Base-by-base conservation (phyloP, 2,888 invertebrate species). In the Caradrina clavipalpis region DNA sequence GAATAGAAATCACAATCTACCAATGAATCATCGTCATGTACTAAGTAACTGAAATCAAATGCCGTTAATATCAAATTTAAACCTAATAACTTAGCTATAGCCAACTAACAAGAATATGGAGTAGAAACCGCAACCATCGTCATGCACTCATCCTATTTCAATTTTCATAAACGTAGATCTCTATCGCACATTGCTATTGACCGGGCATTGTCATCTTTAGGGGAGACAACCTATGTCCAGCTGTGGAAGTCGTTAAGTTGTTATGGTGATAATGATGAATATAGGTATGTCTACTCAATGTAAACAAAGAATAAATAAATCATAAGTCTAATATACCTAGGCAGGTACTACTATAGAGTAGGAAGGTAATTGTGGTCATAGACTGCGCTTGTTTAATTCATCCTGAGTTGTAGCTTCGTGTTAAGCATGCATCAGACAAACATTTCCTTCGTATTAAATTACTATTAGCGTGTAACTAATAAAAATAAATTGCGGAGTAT, bases 401-500 rank as follows among this genome's bases (percentile, higher is more conserved):
- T 67, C 57, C 53, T 64, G 66, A 69, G 61, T 39, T 65, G 64
- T 59, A 50, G 74, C 69, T 69, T 68, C 74, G 54, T 84, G 68
- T 57, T 68, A 56, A 70, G 72, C 66, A 73, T 78, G 59, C 59
- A 75, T 53, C 62, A 68, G 58, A 70, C 63, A 76, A 58, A 76
- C 76, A 81, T 85, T 79, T 79, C 81, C 85, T 81, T 70, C 69
- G 68, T 85, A 81, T 84, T 79, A 77, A 74, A 76, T 84, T 83
- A 85, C 82, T 81, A 81, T 85, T 85, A 80, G 78, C 78, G 66
- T 78, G 76, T 74, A 61, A 81, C 76, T 72, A 88, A 88, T 89
- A 80, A 88, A 89, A 84, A 86, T 73, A 81, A 89, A 90, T 89
- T 87, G 83, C 78, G 63, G 79, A 83, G 82, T 78, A 84, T 83